Evolutionary conservation across 2,888 invertebrate species (phyloP).

Genomic region (Peribatodes rhomboidaria): DNA sequence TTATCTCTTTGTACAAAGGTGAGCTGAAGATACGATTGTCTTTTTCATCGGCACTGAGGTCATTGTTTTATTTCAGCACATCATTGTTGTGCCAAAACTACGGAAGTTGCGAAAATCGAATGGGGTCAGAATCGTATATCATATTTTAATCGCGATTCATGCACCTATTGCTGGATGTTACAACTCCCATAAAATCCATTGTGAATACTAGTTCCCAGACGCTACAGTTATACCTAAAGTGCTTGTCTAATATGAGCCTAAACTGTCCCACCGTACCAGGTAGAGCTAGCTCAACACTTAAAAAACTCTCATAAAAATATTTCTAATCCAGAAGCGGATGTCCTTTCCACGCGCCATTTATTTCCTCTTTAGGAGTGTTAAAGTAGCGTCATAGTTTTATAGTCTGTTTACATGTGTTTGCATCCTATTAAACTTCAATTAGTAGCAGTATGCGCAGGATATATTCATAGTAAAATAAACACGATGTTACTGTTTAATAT

Average conservation of each 20-base stretch:
- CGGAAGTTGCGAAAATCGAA: conserved; percentile 57
- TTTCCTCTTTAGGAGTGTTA: conserved; percentile 29
- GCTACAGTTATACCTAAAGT: conserved; percentile 1
- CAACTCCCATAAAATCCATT: conserved; percentile 22
- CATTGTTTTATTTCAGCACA: conserved; percentile 63
- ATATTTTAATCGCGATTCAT: conserved; percentile 18
- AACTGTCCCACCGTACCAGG: conserved; percentile 19
- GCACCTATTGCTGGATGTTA: conserved; percentile 16
- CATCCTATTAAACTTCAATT: conserved; percentile 59
- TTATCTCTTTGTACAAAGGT: conserved; percentile 53
- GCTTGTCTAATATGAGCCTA: conserved; percentile 3
- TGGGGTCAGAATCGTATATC: conserved; percentile 33
- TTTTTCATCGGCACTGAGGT: conserved; percentile 51
- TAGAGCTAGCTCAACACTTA: conserved; percentile 16
- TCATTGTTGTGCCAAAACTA: conserved; percentile 51
- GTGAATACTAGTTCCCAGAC: conserved; percentile 1
- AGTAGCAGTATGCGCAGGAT: conserved; percentile 54
- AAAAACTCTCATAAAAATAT: conserved; percentile 29
- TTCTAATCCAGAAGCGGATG: conserved; percentile 30
- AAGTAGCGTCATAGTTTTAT: conserved; percentile 35
- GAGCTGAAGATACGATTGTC: conserved; percentile 61
- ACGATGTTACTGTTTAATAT: conserved; percentile 44
- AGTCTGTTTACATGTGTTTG: conserved; percentile 44
- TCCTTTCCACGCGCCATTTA: conserved; percentile 33
- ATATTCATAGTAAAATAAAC: conserved; percentile 57